A percentile compares a stretch with the other conserved stretches of the same genome.
These are phyloP conservation scores for Drosophila bunnanda DNA, from an alignment of 2,888 invertebrate genomes.

Conservation along the genomic window DNA sequence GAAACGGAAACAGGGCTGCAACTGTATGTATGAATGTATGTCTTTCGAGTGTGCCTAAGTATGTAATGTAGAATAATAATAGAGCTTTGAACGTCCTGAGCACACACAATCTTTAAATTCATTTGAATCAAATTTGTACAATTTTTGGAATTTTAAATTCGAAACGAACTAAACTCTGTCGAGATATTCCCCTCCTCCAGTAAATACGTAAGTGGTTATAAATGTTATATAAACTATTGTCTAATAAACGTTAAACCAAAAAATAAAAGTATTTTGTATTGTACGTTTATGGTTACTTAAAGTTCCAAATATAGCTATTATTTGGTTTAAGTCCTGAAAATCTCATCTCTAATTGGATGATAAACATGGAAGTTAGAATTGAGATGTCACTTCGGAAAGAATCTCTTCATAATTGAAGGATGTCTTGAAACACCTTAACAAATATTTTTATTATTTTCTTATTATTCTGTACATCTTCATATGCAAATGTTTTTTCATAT, in stretches of 20 bases:
- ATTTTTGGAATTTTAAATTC: slow-evolving; percentile 40
- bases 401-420: too few species aligned
- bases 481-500: not conserved
- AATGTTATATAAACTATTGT: slow-evolving; percentile 49
- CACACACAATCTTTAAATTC: slow-evolving; percentile 15
- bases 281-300: not conserved
- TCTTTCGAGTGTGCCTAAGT: slow-evolving; percentile 8
- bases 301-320: not conserved
- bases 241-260: slow-evolving; percentile 46
- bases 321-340: not conserved
- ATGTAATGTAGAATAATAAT: slow-evolving; percentile 24
- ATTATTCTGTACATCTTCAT: too few species aligned
- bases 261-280: not conserved
- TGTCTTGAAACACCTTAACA: too few species aligned
- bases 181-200: slow-evolving; percentile 30
- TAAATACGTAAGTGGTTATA: slow-evolving; percentile 48
- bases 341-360: not conserved
- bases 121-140: slow-evolving; percentile 36
- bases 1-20: slow-evolving; percentile 2
- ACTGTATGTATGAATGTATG: slow-evolving; percentile 10
- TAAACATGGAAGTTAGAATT: not conserved
- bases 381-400: too few species aligned
- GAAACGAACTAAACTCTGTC: slow-evolving; percentile 5
- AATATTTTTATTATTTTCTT: too few species aligned
- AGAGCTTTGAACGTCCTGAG: slow-evolving; percentile 19